Conservation (phyloP, 1,140 invertebrate species). For the Pinna nobilis region DNA sequence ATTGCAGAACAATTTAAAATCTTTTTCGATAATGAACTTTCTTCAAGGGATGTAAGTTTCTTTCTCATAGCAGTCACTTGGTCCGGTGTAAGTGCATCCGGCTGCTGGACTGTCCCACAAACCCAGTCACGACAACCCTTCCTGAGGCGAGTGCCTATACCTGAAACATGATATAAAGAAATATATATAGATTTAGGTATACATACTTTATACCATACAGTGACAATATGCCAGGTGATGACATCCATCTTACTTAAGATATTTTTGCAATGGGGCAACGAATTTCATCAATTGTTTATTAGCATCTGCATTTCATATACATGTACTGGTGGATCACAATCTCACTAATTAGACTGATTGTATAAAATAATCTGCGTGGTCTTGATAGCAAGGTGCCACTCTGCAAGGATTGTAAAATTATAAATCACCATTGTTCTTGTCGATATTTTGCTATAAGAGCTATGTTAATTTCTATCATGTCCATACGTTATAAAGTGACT, state of each 20-base stretch:
- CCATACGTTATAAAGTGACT: too few relatives aligned
- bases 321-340: too few relatives aligned
- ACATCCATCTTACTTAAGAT: background rate
- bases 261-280: background rate
- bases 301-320: too few relatives aligned
- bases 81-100: conserved; percentile 45
- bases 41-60: conserved; percentile 59
- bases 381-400: too few relatives aligned
- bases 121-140: conserved; percentile 46
- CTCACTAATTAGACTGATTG: too few relatives aligned
- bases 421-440: too few relatives aligned
- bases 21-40: conserved; percentile 33
- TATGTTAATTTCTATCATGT: too few relatives aligned
- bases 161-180: background rate
- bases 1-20: conserved; percentile 50
- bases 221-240: background rate
- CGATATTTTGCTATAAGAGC: too few relatives aligned
- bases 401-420: too few relatives aligned
- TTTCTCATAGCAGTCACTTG: conserved; percentile 43
- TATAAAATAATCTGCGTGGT: too few relatives aligned
- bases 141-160: background rate
- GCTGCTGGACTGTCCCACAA: conserved; percentile 54
- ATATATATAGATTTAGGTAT: background rate
- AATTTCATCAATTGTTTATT: too few relatives aligned
- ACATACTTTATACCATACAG: background rate